phyloP scores from a whole-genome alignment of 1,140 invertebrate genomes.

The Anagrus nilaparvatae region DNA sequence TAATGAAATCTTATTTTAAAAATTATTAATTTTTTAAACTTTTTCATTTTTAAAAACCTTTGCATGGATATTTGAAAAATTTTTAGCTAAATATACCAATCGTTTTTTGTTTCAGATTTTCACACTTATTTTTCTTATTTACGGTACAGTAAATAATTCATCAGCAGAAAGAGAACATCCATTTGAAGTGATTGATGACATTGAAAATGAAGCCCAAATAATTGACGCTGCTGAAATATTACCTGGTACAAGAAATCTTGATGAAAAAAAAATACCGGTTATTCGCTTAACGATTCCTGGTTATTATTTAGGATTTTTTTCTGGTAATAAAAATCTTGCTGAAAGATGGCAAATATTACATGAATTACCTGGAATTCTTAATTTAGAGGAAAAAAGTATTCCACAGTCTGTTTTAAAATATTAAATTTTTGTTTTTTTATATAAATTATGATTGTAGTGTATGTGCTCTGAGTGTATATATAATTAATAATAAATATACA shows the following conservation, averaged over 20 bases:
- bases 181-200: slow-evolving; percentile 14
- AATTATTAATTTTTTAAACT: too few species aligned
- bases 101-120: too few species aligned
- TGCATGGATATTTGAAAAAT: too few species aligned
- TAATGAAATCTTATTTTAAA: too few species aligned
- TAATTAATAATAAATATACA: too few species aligned
- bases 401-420: slow-evolving; percentile 14
- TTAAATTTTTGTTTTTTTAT: too few species aligned
- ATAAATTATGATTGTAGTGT: background rate
- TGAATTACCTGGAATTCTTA: slow-evolving; percentile 17
- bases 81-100: too few species aligned
- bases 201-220: slow-evolving; percentile 24
- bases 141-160: too few species aligned
- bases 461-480: too few species aligned
- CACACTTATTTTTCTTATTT: too few species aligned
- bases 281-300: slow-evolving; percentile 17
- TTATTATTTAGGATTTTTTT: slow-evolving; percentile 16
- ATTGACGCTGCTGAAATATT: slow-evolving; percentile 19
- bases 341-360: slow-evolving; percentile 21
- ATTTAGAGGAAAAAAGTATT: slow-evolving; percentile 24
- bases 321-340: slow-evolving; percentile 19
- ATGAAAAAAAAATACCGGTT: slow-evolving; percentile 28
- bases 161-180: too few species aligned
- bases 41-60: too few species aligned
- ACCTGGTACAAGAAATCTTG: slow-evolving; percentile 23